These are phyloP conservation scores for Ormyrus pomaceus DNA, from an alignment of 2,888 invertebrate species.

Conservation along the genomic window DNA sequence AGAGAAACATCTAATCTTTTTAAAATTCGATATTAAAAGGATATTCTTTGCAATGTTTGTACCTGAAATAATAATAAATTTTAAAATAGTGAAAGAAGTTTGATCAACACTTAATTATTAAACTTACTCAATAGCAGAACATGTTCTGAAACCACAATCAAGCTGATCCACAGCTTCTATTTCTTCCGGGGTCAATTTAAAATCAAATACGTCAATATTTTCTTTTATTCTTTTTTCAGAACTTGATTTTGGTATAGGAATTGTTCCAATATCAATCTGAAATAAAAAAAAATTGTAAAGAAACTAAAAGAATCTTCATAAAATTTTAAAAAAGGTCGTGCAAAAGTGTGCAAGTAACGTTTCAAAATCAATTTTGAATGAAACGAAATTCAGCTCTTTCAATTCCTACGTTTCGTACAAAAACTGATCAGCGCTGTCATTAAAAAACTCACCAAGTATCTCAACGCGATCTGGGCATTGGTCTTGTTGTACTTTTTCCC, in stretches of 20 bases:
- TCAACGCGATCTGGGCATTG: constrained; percentile 80
- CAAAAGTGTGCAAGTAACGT: no score
- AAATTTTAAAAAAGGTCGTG: no score
- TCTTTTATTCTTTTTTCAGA: constrained; percentile 78
- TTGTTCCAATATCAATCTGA: constrained; percentile 61
- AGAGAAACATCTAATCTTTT: constrained; percentile 22
- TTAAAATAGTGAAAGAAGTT: neutral
- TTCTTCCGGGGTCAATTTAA: constrained; percentile 78
- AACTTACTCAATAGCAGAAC: constrained; percentile 60
- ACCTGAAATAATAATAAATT: constrained; percentile 55
- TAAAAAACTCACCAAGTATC: constrained; percentile 79
- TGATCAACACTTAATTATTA: constrained; percentile 6
- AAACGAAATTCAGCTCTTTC: no score
- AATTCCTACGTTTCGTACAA: no score
- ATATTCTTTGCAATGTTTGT: constrained; percentile 72
- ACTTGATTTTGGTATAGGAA: constrained; percentile 81
- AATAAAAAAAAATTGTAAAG: constrained; percentile 8
- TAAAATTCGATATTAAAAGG: constrained; percentile 74
- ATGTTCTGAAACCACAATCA: constrained; percentile 66
- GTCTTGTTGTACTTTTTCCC: constrained; percentile 81
- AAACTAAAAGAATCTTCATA: no score
- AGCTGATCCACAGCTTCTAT: constrained; percentile 70
- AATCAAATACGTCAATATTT: constrained; percentile 81
- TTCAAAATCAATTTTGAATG: no score
- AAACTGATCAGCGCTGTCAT: no score